Evolutionary conservation across 1,140 invertebrate species (phyloP).

Genomic region (Lepidostoma basale): DNA sequence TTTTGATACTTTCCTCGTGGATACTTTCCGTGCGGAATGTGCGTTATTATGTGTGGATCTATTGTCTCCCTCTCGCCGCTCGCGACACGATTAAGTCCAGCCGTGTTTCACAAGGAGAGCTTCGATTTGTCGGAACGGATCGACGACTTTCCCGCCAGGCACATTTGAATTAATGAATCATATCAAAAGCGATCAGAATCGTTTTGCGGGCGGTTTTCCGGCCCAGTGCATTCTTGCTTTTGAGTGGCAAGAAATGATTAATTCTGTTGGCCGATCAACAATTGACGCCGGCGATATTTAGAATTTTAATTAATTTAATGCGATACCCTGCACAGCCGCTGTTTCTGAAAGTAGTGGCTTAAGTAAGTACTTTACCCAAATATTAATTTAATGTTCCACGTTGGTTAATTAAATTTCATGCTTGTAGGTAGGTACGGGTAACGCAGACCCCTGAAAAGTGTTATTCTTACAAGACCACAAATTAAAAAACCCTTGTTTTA

Average conservation of each 20-base stretch:
- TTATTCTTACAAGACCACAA: no score
- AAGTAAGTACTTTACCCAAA: no score
- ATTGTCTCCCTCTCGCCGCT: background rate
- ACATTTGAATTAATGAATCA: slow-evolving; percentile 7
- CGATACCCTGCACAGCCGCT: no score
- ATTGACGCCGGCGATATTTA: background rate
- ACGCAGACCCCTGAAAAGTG: no score
- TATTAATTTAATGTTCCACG: no score
- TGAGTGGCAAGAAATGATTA: background rate
- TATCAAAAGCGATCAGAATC: background rate
- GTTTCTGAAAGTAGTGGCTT: no score
- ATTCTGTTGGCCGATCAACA: background rate
- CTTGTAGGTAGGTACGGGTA: no score
- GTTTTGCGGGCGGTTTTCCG: background rate
- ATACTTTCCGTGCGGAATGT: no score
- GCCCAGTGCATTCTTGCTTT: background rate
- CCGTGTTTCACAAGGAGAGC: slow-evolving; percentile 2
- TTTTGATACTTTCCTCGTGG: no score
- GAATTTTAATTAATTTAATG: background rate
- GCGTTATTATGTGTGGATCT: no score
- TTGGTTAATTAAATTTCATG: no score
- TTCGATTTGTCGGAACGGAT: slow-evolving; percentile 14
- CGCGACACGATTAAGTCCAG: slow-evolving; percentile 18
- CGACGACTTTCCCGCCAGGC: background rate
- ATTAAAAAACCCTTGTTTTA: no score